Evolutionary conservation across 2,888 invertebrate species (phyloP).

Genomic region (Plagodis pulveraria): DNA sequence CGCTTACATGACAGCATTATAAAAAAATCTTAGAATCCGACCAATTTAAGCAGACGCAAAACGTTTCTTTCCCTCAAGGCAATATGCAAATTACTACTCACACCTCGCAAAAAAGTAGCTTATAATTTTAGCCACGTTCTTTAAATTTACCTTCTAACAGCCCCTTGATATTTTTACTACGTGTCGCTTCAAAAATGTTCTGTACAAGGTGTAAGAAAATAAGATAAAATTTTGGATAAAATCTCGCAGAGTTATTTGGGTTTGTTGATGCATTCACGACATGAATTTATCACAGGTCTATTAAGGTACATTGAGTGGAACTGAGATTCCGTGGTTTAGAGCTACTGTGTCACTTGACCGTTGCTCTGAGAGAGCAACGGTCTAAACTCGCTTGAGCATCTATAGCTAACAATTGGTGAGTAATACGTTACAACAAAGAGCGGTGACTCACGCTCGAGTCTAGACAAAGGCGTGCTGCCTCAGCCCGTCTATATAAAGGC

Average conservation of each 20-base stretch:
- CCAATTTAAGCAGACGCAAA: slow-evolving; percentile 32
- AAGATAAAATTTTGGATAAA: slow-evolving; percentile 67
- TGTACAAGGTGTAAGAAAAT: slow-evolving; percentile 59
- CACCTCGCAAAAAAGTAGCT: slow-evolving; percentile 50
- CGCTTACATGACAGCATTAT: slow-evolving; percentile 17
- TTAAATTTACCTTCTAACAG: slow-evolving; percentile 76
- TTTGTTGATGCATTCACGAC: slow-evolving; percentile 72
- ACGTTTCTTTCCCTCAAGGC: slow-evolving; percentile 41
- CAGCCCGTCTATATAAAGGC: too few relatives aligned
- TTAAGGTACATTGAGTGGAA: slow-evolving; percentile 64
- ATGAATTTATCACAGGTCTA: slow-evolving; percentile 71
- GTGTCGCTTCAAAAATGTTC: slow-evolving; percentile 66
- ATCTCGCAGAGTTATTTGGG: slow-evolving; percentile 57
- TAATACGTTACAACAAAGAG: too few relatives aligned
- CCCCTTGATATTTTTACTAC: slow-evolving; percentile 76
- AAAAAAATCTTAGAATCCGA: slow-evolving; percentile 23
- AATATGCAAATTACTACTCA: slow-evolving; percentile 61
- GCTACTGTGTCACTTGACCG: slow-evolving; percentile 32
- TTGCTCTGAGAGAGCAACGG: too few relatives aligned
- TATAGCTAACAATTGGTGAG: too few relatives aligned
- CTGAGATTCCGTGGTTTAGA: slow-evolving; percentile 53
- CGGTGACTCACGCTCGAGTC: too few relatives aligned
- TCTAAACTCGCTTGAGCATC: too few relatives aligned
- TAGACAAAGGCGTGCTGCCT: too few relatives aligned
- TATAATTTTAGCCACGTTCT: slow-evolving; percentile 74